These are phyloP conservation scores for Clarias fuscus DNA, from an alignment of 2,797 vertebrate genomes.

Conservation along the genomic window DNA sequence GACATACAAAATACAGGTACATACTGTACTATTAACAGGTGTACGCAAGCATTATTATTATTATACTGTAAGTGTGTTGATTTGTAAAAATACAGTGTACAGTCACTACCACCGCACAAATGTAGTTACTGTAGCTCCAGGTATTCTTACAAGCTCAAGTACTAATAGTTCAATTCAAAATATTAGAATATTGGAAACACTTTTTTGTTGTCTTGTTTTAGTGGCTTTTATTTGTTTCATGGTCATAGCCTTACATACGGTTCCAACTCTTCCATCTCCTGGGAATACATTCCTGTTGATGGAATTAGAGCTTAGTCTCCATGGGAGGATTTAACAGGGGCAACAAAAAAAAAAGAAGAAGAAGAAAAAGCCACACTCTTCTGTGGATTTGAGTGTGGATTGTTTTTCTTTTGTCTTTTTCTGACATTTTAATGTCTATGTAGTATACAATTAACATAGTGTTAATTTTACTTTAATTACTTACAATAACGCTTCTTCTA, in stretches of 20 bases:
- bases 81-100: background rate
- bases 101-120: background rate
- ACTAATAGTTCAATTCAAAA: background rate
- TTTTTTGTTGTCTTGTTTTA: constrained; percentile 1
- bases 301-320: background rate
- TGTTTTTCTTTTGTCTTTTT: background rate
- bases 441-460: constrained; percentile 7
- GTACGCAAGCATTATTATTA: background rate
- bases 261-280: constrained; percentile 23
- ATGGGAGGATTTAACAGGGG: background rate
- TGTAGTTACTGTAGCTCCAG: background rate
- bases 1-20: background rate
- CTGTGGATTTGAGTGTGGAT: background rate
- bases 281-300: background rate
- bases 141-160: background rate
- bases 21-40: background rate
- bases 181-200: background rate
- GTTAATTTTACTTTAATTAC: constrained; percentile 11
- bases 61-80: background rate
- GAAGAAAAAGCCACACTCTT: background rate
- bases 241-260: background rate
- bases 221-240: background rate
- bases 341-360: background rate
- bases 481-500: background rate
- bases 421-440: background rate